These are phyloP conservation scores for Psephotus haematonotus DNA, from an alignment of 2,113 vertebrate genomes.

Conservation along the genomic window DNA sequence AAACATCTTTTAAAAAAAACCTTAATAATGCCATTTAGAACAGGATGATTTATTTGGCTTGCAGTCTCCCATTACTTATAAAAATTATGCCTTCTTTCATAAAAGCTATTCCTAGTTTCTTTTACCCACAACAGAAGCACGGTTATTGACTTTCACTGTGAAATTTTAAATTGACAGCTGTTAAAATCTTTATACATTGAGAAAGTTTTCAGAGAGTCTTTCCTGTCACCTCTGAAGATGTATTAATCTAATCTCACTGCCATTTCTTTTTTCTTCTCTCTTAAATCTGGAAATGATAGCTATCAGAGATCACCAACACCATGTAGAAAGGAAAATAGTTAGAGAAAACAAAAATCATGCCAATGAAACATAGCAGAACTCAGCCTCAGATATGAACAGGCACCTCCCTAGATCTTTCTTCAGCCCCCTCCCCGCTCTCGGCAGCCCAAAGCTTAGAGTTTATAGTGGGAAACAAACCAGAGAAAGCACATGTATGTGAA, in stretches of 20 bases:
- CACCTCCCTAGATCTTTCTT: background rate
- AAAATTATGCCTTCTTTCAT: background rate
- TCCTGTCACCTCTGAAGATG: background rate
- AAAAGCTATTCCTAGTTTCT: background rate
- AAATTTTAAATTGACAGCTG: background rate
- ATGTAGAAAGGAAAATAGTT: background rate
- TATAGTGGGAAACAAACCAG: fast-evolving
- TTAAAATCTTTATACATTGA: background rate
- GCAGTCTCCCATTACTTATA: background rate
- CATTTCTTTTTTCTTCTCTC: background rate
- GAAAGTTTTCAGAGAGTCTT: background rate
- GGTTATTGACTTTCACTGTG: background rate
- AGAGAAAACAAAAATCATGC: background rate
- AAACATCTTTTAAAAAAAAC: background rate
- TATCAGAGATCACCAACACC: background rate
- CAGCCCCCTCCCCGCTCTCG: background rate
- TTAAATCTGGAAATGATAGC: background rate
- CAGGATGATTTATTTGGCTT: background rate
- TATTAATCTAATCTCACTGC: background rate
- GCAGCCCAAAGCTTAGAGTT: background rate
- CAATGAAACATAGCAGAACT: background rate
- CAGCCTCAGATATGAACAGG: background rate
- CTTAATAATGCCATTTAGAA: background rate
- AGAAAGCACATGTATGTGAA: background rate
- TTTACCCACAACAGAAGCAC: background rate